These are phyloP conservation scores for Microvelia longipes DNA, from an alignment of 1,140 invertebrate species.

Conservation along the genomic window DNA sequence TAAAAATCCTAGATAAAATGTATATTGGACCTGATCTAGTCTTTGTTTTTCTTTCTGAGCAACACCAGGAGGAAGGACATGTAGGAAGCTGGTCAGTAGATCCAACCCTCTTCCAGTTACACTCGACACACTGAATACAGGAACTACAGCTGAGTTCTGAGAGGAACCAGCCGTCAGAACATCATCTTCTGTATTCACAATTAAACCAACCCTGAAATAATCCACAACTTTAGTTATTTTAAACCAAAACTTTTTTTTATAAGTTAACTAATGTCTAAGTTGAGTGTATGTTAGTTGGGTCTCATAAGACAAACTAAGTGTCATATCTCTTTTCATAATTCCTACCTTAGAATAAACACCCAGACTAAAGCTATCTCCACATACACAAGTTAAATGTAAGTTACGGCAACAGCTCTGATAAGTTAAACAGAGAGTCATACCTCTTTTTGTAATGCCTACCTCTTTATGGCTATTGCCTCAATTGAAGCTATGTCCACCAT, in stretches of 20 bases:
- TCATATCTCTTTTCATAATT: no score
- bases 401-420: no score
- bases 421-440: no score
- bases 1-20: no score
- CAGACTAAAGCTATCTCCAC: no score
- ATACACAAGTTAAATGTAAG: no score
- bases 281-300: neutral
- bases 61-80: conserved; percentile 51
- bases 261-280: neutral
- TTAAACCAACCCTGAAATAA: conserved; percentile 37
- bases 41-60: conserved; percentile 52
- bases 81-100: conserved; percentile 61
- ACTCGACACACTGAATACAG: conserved; percentile 89
- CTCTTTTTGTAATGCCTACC: no score
- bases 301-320: neutral
- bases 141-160: conserved; percentile 49
- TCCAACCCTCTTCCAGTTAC: conserved; percentile 76
- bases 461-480: no score
- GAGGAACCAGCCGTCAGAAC: conserved; percentile 49
- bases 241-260: neutral
- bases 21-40: conserved; percentile 49
- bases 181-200: conserved; percentile 52
- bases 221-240: neutral
- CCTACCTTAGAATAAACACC: no score
- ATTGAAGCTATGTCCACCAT: no score